Conservation (phyloP, 1,140 invertebrate species). For the Portunus trituberculatus region DNA sequence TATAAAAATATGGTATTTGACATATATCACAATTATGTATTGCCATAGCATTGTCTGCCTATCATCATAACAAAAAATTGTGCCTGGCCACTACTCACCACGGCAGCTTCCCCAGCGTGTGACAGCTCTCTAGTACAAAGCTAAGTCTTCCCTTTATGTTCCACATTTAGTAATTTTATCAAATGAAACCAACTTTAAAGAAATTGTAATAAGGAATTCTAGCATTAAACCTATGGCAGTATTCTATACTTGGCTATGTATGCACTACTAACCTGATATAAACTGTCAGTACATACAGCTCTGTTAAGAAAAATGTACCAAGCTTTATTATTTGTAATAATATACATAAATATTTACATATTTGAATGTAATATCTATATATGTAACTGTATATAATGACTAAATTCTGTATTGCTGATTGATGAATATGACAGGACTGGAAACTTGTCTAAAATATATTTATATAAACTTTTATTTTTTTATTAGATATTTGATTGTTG, state of each 20-base stretch:
- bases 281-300: slow-evolving; percentile 57
- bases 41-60: no score
- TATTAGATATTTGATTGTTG: slow-evolving; percentile 47
- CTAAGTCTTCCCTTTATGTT: neutral
- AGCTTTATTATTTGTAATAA: slow-evolving; percentile 34
- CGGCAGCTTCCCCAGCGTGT: neutral
- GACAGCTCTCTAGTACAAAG: neutral
- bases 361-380: neutral
- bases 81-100: no score
- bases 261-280: slow-evolving; percentile 48
- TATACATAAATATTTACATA: slow-evolving; percentile 25
- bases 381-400: slow-evolving; percentile 42
- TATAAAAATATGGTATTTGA: no score
- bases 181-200: neutral
- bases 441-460: slow-evolving; percentile 52
- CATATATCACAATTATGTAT: no score
- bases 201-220: neutral
- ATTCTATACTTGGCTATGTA: slow-evolving; percentile 50
- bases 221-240: slow-evolving; percentile 63
- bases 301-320: slow-evolving; percentile 66
- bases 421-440: slow-evolving; percentile 58
- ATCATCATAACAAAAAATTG: no score
- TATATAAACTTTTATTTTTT: slow-evolving; percentile 37
- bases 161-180: neutral
- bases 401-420: slow-evolving; percentile 64